A percentile compares a stretch with the other conserved stretches of the same genome.
phyloP scores from a whole-genome alignment of 1,140 invertebrate species.

The Eriocheir sinensis region DNA sequence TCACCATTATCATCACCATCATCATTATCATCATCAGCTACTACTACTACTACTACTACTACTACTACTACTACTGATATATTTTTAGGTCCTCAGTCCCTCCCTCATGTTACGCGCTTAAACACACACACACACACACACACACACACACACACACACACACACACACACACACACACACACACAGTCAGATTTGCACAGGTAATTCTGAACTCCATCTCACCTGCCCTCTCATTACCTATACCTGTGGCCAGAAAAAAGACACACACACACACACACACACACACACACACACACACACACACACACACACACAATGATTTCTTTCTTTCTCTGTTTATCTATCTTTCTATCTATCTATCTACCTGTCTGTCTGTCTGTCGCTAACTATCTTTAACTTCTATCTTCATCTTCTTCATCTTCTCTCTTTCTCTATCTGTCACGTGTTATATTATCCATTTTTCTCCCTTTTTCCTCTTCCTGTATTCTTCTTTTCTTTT shows the following conservation, averaged over 20 bases:
- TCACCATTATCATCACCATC: neutral
- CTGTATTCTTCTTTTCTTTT: neutral
- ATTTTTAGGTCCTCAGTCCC: neutral
- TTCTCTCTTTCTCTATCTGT: neutral
- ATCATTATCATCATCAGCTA: slow-evolving; percentile 26
- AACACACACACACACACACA: neutral
- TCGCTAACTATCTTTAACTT: too few relatives aligned
- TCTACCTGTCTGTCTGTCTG: neutral
- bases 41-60: slow-evolving; percentile 24
- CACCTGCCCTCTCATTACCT: neutral
- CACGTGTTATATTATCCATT: neutral
- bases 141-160: slow-evolving; percentile 29
- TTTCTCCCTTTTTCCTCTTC: neutral
- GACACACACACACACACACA: neutral
- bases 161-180: slow-evolving; percentile 45
- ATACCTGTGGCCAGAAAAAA: neutral
- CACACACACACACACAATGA: slow-evolving; percentile 12
- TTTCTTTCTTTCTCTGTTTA: neutral
- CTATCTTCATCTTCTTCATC: neutral
- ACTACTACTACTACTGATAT: slow-evolving; percentile 21
- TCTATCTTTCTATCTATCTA: neutral
- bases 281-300: slow-evolving; percentile 37
- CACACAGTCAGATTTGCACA: slow-evolving; percentile 33
- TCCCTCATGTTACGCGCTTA: neutral
- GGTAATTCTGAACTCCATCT: neutral